These are phyloP conservation scores for Oncopeltus fasciatus DNA, from an alignment of 1,140 invertebrate species.

Conservation along the genomic window DNA sequence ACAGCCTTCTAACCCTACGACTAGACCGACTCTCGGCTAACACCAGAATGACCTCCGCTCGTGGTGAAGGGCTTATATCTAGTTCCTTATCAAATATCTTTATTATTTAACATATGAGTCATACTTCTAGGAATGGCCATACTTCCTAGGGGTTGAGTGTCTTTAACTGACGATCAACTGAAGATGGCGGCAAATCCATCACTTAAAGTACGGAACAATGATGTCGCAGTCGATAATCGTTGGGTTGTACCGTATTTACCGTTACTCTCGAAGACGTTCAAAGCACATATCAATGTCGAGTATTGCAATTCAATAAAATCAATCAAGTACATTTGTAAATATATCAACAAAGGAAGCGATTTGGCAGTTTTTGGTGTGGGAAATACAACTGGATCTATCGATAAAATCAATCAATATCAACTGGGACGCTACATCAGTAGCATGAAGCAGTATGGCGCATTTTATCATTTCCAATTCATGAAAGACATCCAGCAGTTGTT, in stretches of 20 bases:
- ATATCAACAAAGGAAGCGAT: constrained; percentile 28
- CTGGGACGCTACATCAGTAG: background rate
- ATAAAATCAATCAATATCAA: constrained; percentile 1
- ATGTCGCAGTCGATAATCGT: constrained; percentile 13
- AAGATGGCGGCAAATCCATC: constrained; percentile 10
- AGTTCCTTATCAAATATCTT: too few relatives aligned
- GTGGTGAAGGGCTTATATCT: too few relatives aligned
- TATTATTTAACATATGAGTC: too few relatives aligned
- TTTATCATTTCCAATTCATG: background rate
- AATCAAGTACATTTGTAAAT: constrained; percentile 30
- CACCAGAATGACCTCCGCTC: too few relatives aligned
- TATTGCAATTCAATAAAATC: constrained; percentile 1
- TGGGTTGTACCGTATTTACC: constrained; percentile 17
- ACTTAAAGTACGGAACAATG: background rate
- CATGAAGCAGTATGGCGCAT: background rate
- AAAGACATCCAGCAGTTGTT: too few relatives aligned
- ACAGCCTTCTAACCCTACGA: too few relatives aligned
- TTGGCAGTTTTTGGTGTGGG: background rate
- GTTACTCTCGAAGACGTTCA: constrained; percentile 16
- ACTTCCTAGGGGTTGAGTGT: too few relatives aligned
- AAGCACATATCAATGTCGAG: constrained; percentile 14
- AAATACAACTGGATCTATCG: background rate
- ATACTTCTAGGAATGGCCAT: too few relatives aligned
- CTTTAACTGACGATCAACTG: constrained; percentile 16
- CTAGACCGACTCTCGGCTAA: too few relatives aligned